These are phyloP conservation scores for Propithecus deckenii DNA, from an alignment of 2,797 vertebrate species.

Conservation along the genomic window DNA sequence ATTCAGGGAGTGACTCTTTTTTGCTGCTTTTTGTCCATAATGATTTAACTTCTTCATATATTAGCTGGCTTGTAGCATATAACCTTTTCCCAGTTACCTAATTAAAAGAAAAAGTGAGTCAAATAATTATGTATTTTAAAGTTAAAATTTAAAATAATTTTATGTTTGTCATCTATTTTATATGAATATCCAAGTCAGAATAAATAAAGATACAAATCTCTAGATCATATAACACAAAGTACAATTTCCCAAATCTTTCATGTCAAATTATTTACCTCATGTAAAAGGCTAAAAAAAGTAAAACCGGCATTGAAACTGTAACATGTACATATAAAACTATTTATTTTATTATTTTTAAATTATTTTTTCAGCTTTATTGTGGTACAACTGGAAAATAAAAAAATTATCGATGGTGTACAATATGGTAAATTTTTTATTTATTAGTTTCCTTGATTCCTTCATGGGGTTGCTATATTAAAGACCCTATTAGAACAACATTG, in stretches of 20 bases:
- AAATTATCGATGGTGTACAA: neutral
- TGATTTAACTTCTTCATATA: slow-evolving; percentile 83
- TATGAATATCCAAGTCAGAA: slow-evolving; percentile 16
- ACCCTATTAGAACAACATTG: no score
- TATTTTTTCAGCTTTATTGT: neutral
- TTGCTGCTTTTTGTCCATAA: slow-evolving; percentile 83
- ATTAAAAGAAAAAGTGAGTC: slow-evolving; percentile 59
- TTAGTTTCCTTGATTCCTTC: no score
- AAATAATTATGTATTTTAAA: slow-evolving; percentile 36
- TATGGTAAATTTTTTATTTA: no score
- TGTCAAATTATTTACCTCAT: neutral
- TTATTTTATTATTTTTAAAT: neutral
- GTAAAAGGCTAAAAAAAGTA: neutral
- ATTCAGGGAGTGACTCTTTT: slow-evolving; percentile 57
- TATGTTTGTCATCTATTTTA: neutral
- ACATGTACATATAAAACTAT: slow-evolving; percentile 1
- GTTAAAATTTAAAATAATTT: neutral
- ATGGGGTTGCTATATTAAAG: no score
- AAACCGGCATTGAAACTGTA: neutral
- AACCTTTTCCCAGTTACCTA: slow-evolving; percentile 81
- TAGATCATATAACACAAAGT: slow-evolving; percentile 42
- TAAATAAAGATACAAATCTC: slow-evolving; percentile 10
- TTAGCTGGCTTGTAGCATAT: slow-evolving; percentile 85
- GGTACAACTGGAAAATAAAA: neutral
- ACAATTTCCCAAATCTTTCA: slow-evolving; percentile 29